Base-by-base conservation (phyloP, 2,797 vertebrate species). In the Pseudomugil tenellus region DNA sequence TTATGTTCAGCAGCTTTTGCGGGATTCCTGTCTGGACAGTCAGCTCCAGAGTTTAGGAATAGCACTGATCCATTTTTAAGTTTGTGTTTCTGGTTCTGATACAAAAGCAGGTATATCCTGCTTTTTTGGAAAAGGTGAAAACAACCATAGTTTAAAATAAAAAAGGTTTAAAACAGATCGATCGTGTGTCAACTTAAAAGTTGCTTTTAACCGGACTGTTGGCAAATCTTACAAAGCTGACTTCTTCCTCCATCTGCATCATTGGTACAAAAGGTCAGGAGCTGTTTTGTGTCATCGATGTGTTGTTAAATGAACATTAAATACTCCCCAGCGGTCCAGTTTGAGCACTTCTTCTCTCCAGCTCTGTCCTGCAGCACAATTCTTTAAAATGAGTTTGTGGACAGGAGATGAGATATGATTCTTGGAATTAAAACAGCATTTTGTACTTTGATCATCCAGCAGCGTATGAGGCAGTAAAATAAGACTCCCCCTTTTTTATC, bases 351-450 rank as follows among this genome's bases (percentile, higher is more conserved):
- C 48, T 55, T 31, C 57, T 73, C 23, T 54, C 54, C 51, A 56
- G 7, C 57, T 63, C 78, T 81, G 77, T 91, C 83, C 85, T 80
- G 71, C 77, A 86, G 87, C 83, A 83, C 76, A 76, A 72, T 85
- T 87, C 85, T 89, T 72, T 80, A 83, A 92, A 92, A 93, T 89
- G 89, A 93, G 90, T 86, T 85, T 89, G 87, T 92, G 84, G 85
- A 90, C 86, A 85, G 75, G 76, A 89, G 80, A 92, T 84, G 87
- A 92, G 91, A 90, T 91, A 85, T 85, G 86, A 89, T 92, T 91
- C 84, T 85, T 84, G 78, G 81, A 92, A 93, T 91, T 91, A 93
- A 92, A 93, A 92, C 81, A 87, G 89, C 81, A 86, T 91, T 90
- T 90, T 89, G 79, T 76, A 81, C 91, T 92, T 93, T 93, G 89